Percentiles rank a stretch among this genome's conserved stretches.
These are phyloP conservation scores for Arrhamphus sclerolepis DNA, from an alignment of 2,797 vertebrate genomes.

Conservation along the genomic window DNA sequence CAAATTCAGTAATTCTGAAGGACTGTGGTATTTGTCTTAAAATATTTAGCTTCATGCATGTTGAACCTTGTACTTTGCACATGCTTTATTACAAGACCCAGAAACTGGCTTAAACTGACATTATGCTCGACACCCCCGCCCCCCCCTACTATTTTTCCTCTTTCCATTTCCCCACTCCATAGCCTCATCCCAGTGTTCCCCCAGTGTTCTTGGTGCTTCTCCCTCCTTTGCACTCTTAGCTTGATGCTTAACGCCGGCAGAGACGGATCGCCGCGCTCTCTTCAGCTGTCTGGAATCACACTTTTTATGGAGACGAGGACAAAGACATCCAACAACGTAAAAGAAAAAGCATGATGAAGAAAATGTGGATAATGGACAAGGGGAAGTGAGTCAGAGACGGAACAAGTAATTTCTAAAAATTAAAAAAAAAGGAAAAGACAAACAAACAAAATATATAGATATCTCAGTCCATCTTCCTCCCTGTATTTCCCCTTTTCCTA, in stretches of 20 bases:
- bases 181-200: constrained; percentile 8
- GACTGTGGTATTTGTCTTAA: too few relatives aligned
- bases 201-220: constrained; percentile 18
- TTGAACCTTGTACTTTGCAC: too few relatives aligned
- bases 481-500: constrained; percentile 35
- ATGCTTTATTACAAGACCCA: too few relatives aligned
- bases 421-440: constrained; percentile 36
- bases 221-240: constrained; percentile 39
- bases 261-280: constrained; percentile 48
- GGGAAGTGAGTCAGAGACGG: constrained; percentile 36
- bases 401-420: constrained; percentile 26
- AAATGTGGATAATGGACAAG: constrained; percentile 25
- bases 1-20: too few relatives aligned
- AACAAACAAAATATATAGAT: constrained; percentile 63
- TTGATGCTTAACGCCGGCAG: constrained; percentile 35
- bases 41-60: too few relatives aligned
- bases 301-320: constrained; percentile 24
- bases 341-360: constrained; percentile 20
- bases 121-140: not conserved
- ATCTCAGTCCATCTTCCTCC: constrained; percentile 49
- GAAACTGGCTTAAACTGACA: too few relatives aligned
- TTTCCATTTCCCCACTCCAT: not conserved
- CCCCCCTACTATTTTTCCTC: not conserved
- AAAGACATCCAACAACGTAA: constrained; percentile 10
- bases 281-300: constrained; percentile 28